Evolutionary conservation across 2,113 vertebrate species (phyloP).

Genomic region (Puffinus mauretanicus): DNA sequence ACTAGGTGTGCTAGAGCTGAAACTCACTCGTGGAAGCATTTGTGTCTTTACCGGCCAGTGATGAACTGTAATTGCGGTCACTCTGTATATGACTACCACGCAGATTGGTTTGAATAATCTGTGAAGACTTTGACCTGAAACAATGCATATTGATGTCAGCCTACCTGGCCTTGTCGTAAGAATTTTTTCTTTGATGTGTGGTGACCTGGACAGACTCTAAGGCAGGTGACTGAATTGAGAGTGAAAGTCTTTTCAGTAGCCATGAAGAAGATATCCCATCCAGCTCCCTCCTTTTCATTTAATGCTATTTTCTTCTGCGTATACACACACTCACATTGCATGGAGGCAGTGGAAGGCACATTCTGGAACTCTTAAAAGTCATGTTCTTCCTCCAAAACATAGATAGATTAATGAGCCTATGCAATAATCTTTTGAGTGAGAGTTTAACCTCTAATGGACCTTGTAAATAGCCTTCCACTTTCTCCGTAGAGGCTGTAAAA

Average conservation of each 20-base stretch:
- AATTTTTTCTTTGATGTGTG: not conserved
- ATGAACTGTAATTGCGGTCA: not conserved
- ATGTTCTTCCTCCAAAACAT: not conserved
- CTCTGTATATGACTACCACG: not conserved
- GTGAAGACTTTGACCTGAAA: not conserved
- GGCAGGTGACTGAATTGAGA: not conserved
- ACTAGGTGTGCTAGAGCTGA: not conserved
- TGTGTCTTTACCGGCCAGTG: not conserved
- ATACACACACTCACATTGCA: not conserved
- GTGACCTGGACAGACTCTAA: not conserved
- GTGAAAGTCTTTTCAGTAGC: not conserved
- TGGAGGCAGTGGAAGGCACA: not conserved
- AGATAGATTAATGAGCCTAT: not conserved
- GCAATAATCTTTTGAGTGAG: not conserved
- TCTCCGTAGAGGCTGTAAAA: not conserved
- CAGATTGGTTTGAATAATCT: not conserved
- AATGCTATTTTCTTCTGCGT: not conserved
- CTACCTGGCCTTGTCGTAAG: not conserved
- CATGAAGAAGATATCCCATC: not conserved
- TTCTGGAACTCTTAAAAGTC: not conserved
- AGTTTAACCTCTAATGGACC: not conserved
- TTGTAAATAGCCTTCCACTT: not conserved
- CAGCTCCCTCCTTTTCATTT: not conserved
- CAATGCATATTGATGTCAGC: not conserved
- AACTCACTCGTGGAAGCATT: rapidly evolving